These are phyloP conservation scores for Sarotherodon lohbergeri DNA, from an alignment of 2,113 vertebrate species.

Conservation along the genomic window DNA sequence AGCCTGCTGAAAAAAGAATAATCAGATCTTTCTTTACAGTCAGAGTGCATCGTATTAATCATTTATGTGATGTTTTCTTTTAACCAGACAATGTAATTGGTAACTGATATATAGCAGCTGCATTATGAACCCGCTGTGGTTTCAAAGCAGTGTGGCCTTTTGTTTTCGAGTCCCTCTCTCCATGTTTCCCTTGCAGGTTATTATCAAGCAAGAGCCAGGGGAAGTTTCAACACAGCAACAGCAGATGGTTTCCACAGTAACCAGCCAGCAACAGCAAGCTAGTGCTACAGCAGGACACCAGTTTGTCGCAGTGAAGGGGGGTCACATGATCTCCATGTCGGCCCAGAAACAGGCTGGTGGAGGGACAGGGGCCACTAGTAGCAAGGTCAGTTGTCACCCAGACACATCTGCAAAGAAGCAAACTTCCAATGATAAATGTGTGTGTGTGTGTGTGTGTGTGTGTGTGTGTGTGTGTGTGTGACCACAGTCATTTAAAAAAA, in stretches of 20 bases:
- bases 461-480: not conserved
- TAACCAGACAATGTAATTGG: not conserved
- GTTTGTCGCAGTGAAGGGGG: constrained; percentile 92
- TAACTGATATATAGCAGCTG: not conserved
- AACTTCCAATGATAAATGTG: not conserved
- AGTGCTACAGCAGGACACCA: constrained; percentile 77
- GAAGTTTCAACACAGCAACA: constrained; percentile 80
- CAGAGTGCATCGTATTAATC: not conserved
- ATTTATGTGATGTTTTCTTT: not conserved
- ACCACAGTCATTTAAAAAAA: not conserved
- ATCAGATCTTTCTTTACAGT: not conserved
- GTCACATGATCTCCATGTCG: constrained; percentile 93
- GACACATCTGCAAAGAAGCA: not conserved
- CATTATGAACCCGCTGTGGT: not conserved
- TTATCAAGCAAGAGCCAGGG: constrained; percentile 97
- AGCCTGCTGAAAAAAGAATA: not conserved
- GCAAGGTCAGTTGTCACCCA: constrained; percentile 74
- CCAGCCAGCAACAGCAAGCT: constrained; percentile 75
- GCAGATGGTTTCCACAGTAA: constrained; percentile 72
- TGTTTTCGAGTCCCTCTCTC: not conserved
- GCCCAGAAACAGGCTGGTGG: constrained; percentile 83
- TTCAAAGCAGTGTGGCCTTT: not conserved
- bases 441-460: not conserved
- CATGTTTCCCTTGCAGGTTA: constrained; percentile 76
- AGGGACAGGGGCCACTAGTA: constrained; percentile 71